Percentiles rank a stretch among this genome's conserved stretches.
phyloP scores from a whole-genome alignment of 2,888 invertebrate species.

The Danaus chrysippus region DNA sequence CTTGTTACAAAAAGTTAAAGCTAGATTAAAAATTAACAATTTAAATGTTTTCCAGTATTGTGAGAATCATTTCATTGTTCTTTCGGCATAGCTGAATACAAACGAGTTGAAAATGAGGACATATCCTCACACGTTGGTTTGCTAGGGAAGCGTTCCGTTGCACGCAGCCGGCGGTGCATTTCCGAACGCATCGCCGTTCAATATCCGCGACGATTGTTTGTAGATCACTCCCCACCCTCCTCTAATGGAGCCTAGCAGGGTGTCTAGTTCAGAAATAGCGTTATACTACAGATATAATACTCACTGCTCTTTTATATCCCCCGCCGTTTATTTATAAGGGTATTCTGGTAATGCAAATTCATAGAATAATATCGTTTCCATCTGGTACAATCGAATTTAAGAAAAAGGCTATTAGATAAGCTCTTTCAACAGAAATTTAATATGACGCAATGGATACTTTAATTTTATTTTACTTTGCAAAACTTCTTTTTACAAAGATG shows the following conservation, averaged over 20 bases:
- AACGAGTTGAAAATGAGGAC: slow-evolving; percentile 59
- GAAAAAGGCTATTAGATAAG: too few species aligned
- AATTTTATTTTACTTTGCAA: too few species aligned
- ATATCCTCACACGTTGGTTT: slow-evolving; percentile 63
- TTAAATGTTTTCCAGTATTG: neutral
- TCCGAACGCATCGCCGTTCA: slow-evolving; percentile 76
- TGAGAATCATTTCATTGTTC: slow-evolving; percentile 26
- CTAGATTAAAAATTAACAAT: neutral
- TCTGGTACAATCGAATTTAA: neutral
- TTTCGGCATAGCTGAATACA: slow-evolving; percentile 42
- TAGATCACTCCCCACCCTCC: slow-evolving; percentile 46
- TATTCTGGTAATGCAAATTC: slow-evolving; percentile 2
- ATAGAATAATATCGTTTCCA: neutral
- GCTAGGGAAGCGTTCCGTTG: slow-evolving; percentile 58
- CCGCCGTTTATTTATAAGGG: slow-evolving; percentile 8
- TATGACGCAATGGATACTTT: too few species aligned
- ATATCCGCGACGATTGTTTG: slow-evolving; percentile 77
- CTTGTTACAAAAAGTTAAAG: neutral
- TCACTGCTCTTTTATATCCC: slow-evolving; percentile 25
- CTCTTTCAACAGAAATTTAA: too few species aligned
- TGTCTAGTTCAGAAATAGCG: slow-evolving; percentile 60
- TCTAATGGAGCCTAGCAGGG: slow-evolving; percentile 47
- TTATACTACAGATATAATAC: slow-evolving; percentile 31
- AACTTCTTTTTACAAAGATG: too few species aligned
- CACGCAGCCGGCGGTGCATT: slow-evolving; percentile 65